phyloP scores from a whole-genome alignment of 2,888 invertebrate genomes.

The Platyscelio sp. region DNA sequence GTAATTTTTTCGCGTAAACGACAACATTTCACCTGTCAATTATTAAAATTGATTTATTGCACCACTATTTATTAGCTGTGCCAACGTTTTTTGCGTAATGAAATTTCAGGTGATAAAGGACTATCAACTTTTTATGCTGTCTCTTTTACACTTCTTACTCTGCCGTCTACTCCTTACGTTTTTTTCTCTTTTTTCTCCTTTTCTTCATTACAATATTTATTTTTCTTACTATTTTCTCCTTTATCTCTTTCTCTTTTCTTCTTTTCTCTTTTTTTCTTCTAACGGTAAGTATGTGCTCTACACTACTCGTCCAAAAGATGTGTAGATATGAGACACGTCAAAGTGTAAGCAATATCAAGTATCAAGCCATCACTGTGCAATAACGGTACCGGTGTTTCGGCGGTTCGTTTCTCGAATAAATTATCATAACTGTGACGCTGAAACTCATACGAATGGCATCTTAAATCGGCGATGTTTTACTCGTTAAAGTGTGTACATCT shows the following conservation, averaged over 20 bases:
- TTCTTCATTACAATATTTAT: too few species aligned
- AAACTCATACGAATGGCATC: constrained; percentile 56
- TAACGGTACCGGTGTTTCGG: constrained; percentile 82
- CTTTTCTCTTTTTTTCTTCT: constrained; percentile 38
- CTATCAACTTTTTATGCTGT: too few species aligned
- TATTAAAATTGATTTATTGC: too few species aligned
- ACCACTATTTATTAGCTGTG: too few species aligned
- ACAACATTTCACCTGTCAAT: too few species aligned
- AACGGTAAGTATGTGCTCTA: constrained; percentile 57
- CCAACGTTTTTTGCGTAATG: too few species aligned
- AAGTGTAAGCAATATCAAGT: constrained; percentile 69
- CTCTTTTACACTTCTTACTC: too few species aligned
- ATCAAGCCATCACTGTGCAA: constrained; percentile 76
- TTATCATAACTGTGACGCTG: constrained; percentile 76
- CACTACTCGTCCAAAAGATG: constrained; percentile 62
- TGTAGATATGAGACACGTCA: constrained; percentile 58
- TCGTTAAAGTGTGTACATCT: not conserved
- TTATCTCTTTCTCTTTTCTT: constrained; percentile 16
- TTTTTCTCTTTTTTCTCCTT: not conserved
- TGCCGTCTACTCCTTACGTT: too few species aligned
- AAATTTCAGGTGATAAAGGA: too few species aligned
- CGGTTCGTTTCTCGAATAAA: constrained; percentile 79
- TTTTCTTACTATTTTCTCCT: too few species aligned
- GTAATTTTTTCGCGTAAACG: too few species aligned
- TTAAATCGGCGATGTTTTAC: constrained; percentile 50